Evolutionary conservation across 2,797 vertebrate species (phyloP).

Genomic region (Pseudochirops corinnae): DNA sequence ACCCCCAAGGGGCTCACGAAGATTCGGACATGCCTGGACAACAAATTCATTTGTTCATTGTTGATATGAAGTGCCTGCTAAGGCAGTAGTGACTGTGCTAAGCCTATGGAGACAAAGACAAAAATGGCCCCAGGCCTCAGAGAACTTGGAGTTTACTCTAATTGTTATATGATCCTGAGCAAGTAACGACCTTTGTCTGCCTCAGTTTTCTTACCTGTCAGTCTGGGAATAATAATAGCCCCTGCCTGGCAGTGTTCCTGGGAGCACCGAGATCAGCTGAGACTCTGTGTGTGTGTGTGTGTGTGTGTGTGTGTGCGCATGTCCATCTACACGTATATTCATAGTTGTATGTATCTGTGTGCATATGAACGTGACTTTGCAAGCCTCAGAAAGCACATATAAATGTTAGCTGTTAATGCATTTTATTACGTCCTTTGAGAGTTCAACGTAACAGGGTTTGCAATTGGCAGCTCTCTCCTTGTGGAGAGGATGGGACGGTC

Average conservation of each 20-base stretch:
- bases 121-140: not conserved
- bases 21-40: not conserved
- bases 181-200: not conserved
- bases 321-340: rapidly evolving
- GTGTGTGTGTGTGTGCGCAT: no score
- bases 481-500: not conserved
- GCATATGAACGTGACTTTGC: not conserved
- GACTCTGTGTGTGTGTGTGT: not conserved
- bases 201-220: not conserved
- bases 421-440: not conserved
- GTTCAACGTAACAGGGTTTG: not conserved
- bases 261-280: not conserved
- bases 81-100: not conserved
- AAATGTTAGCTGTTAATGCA: not conserved
- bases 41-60: not conserved
- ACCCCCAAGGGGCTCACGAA: not conserved
- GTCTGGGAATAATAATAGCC: not conserved
- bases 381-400: not conserved
- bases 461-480: not conserved
- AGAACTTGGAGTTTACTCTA: not conserved
- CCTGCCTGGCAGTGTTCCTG: no score
- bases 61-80: not conserved
- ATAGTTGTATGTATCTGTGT: not conserved
- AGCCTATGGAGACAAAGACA: not conserved
- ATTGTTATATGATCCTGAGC: not conserved